These are phyloP conservation scores for Caligus rogercresseyi DNA, from an alignment of 1,140 invertebrate species.

Conservation along the genomic window DNA sequence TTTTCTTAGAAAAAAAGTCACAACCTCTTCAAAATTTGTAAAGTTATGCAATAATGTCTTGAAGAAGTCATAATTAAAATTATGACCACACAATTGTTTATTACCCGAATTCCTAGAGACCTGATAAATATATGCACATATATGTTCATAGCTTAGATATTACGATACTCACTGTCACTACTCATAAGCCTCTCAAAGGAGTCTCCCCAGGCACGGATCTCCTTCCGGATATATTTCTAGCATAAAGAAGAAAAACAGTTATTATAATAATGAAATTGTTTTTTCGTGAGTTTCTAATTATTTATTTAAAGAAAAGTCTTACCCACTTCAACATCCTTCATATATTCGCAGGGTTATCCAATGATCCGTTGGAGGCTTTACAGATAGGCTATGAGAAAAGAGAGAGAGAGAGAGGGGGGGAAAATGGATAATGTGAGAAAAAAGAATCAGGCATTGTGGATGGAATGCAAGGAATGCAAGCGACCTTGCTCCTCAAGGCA, in stretches of 20 bases:
- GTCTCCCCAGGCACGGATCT: slow-evolving; percentile 81
- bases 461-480: no score
- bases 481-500: no score
- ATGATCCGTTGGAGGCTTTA: slow-evolving; percentile 13
- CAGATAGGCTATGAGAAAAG: slow-evolving; percentile 8
- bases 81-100: no score
- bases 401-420: no score
- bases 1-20: no score
- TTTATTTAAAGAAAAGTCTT: not conserved
- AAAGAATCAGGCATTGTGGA: no score
- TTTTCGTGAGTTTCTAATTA: not conserved
- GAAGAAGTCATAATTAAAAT: no score
- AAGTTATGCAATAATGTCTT: no score
- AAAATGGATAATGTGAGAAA: no score
- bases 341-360: slow-evolving; percentile 8
- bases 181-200: slow-evolving; percentile 92
- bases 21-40: no score
- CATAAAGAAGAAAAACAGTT: slow-evolving; percentile 29
- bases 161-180: slow-evolving; percentile 44
- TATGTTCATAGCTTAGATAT: not conserved
- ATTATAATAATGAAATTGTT: not conserved
- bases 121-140: no score
- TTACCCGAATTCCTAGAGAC: no score
- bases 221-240: slow-evolving; percentile 63
- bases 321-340: slow-evolving; percentile 12